Base-by-base conservation (phyloP, 2,888 invertebrate species). In the Strigamia transsilvanica region DNA sequence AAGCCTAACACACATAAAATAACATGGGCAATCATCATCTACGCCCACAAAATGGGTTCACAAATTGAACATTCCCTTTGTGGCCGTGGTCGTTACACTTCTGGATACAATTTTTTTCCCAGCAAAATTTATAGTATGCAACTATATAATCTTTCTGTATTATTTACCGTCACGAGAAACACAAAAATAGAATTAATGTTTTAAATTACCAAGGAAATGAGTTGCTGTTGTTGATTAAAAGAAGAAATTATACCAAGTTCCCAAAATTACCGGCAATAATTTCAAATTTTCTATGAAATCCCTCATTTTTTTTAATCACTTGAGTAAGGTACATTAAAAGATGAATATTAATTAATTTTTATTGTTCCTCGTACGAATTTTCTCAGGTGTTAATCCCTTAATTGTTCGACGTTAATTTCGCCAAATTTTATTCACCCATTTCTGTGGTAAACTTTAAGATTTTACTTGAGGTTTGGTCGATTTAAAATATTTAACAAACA, bases 1-100 rank as follows among this genome's bases (percentile, higher is more conserved):
- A 46, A 46, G 46, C 46, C 46, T 46, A 46, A 46, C 46, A 46
- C 46, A n/a, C 46, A 46, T 46, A 46, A 46, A 46, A 46, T 46
- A 46, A 46, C 46, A 46, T n/a, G 46, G 46, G n/a, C 46, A 46
- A 46, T 46, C 46, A 46, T n/a, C 46, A 46, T 46, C 46, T 46
- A 46, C 46, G 46, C 46, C 46, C 46, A 46, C 46, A 46, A 46
- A 46, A 46, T 46, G 46, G 46, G 15, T 46, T 46, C 46, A 46
- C 46, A 46, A 46, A 46, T 46, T 46, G 46, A 46, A 46, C 46
- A n/a, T 46, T 46, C 46, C 46, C 46, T 46, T 46, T 46, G 46
- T 46, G 46, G 46, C 46, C n/a, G 12, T 46, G 46, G 46, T 46
- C 46, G 46, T 46, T 46, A 46, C 46, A 13, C n/a, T 46, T 4